These are phyloP conservation scores for Coccyzus lansbergi DNA, from an alignment of 2,797 vertebrate species.

Conservation along the genomic window DNA sequence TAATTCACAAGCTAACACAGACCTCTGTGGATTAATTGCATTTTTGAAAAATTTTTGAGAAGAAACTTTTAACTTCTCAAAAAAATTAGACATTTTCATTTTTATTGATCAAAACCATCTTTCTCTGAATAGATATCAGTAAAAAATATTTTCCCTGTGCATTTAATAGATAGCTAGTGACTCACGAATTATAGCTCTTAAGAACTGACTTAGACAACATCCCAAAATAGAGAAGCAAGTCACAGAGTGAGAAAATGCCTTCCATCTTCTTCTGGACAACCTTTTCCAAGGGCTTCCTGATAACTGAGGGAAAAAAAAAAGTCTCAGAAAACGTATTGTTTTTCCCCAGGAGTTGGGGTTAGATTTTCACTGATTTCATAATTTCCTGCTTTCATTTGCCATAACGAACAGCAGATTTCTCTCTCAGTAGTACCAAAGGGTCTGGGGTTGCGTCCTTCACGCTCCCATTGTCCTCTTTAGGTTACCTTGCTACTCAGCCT, in stretches of 20 bases:
- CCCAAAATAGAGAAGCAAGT: not conserved
- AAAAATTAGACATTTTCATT: not conserved
- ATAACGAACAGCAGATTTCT: not conserved
- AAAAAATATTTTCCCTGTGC: not conserved
- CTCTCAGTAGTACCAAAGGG: not conserved
- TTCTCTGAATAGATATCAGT: not conserved
- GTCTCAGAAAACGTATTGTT: not conserved
- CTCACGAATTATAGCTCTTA: not conserved
- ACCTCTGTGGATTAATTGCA: not conserved
- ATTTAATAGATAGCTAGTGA: not conserved
- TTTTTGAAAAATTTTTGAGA: not conserved
- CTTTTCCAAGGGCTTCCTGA: not conserved
- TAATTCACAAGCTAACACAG: not conserved
- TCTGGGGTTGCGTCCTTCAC: not conserved
- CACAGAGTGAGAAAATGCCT: constrained; percentile 10
- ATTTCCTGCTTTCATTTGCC: not conserved
- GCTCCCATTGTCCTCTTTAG: not conserved
- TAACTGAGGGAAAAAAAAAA: not conserved
- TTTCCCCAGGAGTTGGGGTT: rapidly evolving
- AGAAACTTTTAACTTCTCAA: not conserved
- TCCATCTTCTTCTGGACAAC: not conserved
- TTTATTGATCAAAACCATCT: not conserved
- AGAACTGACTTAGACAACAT: not conserved
- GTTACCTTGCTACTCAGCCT: not conserved
- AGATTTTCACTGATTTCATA: not conserved